Conservation (phyloP, 2,113 vertebrate genomes). For the Oxygymnocypris stewartii region DNA sequence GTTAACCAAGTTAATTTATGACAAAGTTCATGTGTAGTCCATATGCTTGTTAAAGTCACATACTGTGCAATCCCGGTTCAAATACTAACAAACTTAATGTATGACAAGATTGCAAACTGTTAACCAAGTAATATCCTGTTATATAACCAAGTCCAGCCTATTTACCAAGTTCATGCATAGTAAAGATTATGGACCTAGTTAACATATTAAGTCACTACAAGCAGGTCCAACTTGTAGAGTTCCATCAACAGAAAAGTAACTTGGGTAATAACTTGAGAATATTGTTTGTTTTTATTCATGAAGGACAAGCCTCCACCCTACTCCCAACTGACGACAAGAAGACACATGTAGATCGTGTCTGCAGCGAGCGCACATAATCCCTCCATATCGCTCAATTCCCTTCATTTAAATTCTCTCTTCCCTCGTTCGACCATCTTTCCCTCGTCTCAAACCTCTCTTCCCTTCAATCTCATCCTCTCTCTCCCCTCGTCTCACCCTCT, state of each 20-base stretch:
- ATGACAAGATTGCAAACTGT: background rate
- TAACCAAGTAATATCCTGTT: background rate
- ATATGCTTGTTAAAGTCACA: background rate
- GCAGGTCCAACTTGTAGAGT: too few species aligned
- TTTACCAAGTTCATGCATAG: background rate
- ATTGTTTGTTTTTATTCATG: conserved; percentile 28
- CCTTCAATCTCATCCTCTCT: too few species aligned
- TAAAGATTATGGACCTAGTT: too few species aligned
- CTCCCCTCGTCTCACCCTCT: too few species aligned
- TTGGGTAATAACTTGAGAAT: background rate
- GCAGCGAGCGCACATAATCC: background rate
- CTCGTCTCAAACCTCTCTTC: too few species aligned
- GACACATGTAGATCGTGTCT: conserved; percentile 83
- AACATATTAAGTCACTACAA: too few species aligned
- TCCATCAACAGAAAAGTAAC: too few species aligned
- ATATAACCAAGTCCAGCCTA: background rate
- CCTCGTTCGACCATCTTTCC: too few species aligned
- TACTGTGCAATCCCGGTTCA: too few species aligned
- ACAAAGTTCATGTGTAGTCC: background rate
- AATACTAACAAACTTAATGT: too few species aligned
- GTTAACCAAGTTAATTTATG: background rate
- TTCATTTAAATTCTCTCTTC: too few species aligned
- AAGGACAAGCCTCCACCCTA: conserved; percentile 95
- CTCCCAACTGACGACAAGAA: conserved; percentile 94
- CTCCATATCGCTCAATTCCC: background rate